Base-by-base conservation (phyloP, 2,888 invertebrate species). In the Epicampocera succincta region DNA sequence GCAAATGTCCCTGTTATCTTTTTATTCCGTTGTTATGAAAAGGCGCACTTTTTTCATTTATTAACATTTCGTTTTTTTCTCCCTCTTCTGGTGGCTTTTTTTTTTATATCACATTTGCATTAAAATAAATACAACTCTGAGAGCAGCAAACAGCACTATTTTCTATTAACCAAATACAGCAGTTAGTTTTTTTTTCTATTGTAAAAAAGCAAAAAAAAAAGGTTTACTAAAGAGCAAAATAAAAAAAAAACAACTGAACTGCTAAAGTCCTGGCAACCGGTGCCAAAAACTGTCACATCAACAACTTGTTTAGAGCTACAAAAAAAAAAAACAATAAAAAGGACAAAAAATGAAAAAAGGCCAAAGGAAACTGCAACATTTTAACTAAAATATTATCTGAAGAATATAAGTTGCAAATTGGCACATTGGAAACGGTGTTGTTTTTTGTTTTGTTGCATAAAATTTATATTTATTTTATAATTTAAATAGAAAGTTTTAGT, bases 131-230 rank as follows among this genome's bases (percentile, higher is more conserved):
- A 2, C 40, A 71, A 65, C 21, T 52, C 21, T 17, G 29, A 50
- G 56, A 9, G 33, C 40, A 9, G 33, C 40, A 66, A 65, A 50
- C 29, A 60, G n/a, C n/a, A 50, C 29, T 19, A 11, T 63, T 73
- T 80, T 68, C 71, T 72, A 81, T 81, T 81, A 81, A 81, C 80
- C 44, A 81, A 81, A 68, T 81, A 63, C 54, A 72, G 72, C 52
- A 61, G 56, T 33, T 44, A 48, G 54, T 29, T 56, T 56, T 54
- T 48, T 75, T 21, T 11, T 56, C 29, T n/a, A n/a, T n/a, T n/a
- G n/a, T n/a, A n/a, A n/a, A n/a, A n/a, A n/a, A n/a, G n/a, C n/a
- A n/a, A n/a, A n/a, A n/a, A n/a, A n/a, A n/a, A n/a, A n/a, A n/a
- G n/a, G n/a, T n/a, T n/a, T n/a, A n/a, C n/a, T n/a, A 50, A 29